Evolutionary conservation across 2,797 vertebrate species (phyloP).

Genomic region (Leptoclinus maculatus): DNA sequence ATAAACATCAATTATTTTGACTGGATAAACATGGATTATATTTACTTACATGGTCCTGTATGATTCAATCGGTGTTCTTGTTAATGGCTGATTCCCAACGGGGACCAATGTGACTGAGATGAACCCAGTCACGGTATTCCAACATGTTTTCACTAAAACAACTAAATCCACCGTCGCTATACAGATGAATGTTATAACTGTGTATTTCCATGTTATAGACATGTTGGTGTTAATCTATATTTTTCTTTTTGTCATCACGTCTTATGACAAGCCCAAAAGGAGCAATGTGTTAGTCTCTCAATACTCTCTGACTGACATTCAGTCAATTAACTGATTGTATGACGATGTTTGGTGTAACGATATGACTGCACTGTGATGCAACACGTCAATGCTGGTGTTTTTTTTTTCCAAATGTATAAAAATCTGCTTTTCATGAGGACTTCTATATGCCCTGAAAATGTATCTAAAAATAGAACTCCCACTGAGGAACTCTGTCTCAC

Average conservation of each 20-base stretch:
- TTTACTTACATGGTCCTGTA: neutral
- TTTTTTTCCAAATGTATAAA: too few species aligned
- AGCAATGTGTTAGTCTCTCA: neutral
- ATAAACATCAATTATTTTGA: conserved; percentile 40
- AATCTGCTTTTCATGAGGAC: too few species aligned
- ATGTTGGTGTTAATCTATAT: neutral
- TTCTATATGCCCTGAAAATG: too few species aligned
- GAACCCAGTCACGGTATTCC: neutral
- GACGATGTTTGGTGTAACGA: neutral
- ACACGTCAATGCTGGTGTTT: too few species aligned
- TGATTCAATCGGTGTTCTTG: conserved; percentile 7
- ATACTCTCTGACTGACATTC: neutral
- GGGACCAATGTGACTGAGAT: neutral
- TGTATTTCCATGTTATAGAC: neutral
- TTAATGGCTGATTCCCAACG: conserved; percentile 23
- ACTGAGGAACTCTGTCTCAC: too few species aligned
- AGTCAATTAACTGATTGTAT: neutral
- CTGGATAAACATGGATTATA: conserved; percentile 35
- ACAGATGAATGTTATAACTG: neutral
- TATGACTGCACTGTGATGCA: too few species aligned
- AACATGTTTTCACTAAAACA: neutral
- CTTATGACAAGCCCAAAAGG: neutral
- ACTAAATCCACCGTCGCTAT: neutral
- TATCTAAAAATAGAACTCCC: too few species aligned
- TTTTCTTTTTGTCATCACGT: neutral